Conservation (phyloP, 2,113 vertebrate species). For the Pogona vitticeps region DNA sequence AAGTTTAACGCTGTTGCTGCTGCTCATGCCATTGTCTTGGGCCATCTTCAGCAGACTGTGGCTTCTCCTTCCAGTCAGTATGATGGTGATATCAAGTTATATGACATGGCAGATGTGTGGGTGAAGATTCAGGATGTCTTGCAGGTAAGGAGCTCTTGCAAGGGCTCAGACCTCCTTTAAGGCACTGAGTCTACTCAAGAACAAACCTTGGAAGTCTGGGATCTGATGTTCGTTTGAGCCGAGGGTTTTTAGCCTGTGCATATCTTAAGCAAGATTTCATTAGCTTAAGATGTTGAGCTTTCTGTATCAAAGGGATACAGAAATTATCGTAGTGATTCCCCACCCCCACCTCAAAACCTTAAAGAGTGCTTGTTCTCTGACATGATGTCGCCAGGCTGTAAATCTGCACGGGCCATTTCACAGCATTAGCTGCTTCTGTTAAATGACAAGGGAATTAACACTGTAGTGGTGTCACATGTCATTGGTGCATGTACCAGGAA, state of each 20-base stretch:
- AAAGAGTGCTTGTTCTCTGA: not conserved
- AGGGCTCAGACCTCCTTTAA: accelerated
- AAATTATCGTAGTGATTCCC: not conserved
- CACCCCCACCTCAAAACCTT: not conserved
- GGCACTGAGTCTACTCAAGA: not conserved
- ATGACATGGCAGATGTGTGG: conserved; percentile 97
- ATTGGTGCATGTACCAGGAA: no score
- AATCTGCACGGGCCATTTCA: not conserved
- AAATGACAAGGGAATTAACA: not conserved
- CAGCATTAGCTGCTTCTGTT: not conserved
- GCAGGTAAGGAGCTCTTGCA: conserved; percentile 80
- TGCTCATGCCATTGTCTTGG: conserved; percentile 89
- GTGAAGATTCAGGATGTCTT: conserved; percentile 97
- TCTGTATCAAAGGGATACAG: not conserved
- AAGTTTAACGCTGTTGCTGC: conserved; percentile 95
- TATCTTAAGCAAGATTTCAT: not conserved
- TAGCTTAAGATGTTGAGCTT: no score
- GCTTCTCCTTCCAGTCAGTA: conserved; percentile 77
- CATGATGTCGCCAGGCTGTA: no score
- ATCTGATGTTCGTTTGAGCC: not conserved
- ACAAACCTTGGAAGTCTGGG: not conserved
- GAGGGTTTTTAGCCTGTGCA: no score
- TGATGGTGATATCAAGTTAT: conserved; percentile 89
- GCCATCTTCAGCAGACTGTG: conserved; percentile 87
- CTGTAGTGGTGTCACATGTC: accelerated